A percentile compares a stretch with the other conserved stretches of the same genome.
Conservation (phyloP, 2,113 vertebrate species). For the Tachuris rubrigastra region DNA sequence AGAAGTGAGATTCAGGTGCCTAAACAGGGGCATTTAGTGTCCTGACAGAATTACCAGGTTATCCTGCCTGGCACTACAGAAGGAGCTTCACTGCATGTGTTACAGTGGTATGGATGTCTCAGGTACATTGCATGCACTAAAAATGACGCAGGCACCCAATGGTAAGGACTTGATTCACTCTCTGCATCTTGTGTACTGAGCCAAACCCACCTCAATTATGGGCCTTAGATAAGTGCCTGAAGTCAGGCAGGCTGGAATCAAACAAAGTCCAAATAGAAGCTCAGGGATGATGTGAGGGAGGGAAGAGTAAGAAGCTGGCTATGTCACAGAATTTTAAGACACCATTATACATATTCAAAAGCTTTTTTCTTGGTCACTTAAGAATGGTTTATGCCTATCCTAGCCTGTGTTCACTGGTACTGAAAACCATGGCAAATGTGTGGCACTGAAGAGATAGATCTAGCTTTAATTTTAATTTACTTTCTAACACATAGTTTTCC, state of each 20-base stretch:
- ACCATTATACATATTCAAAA: background rate
- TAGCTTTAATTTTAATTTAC: background rate
- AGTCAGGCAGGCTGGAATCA: background rate
- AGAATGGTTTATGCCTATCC: background rate
- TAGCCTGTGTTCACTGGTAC: background rate
- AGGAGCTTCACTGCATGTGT: rapidly evolving
- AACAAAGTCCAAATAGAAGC: background rate
- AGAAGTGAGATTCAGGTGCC: background rate
- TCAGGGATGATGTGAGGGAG: rapidly evolving
- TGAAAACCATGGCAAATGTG: rapidly evolving
- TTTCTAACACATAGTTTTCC: background rate
- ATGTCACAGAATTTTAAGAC: background rate
- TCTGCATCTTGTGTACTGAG: background rate
- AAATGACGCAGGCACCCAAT: background rate
- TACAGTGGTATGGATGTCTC: background rate
- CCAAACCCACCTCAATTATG: background rate
- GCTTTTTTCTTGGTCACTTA: background rate
- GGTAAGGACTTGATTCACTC: background rate
- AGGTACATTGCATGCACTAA: background rate
- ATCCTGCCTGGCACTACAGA: background rate
- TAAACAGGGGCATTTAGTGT: background rate
- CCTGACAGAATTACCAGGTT: background rate
- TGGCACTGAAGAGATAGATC: background rate
- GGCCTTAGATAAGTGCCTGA: background rate
- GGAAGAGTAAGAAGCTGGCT: background rate